Evolutionary conservation across 2,888 invertebrate genomes (phyloP).

Genomic region (Protophormia terraenovae): DNA sequence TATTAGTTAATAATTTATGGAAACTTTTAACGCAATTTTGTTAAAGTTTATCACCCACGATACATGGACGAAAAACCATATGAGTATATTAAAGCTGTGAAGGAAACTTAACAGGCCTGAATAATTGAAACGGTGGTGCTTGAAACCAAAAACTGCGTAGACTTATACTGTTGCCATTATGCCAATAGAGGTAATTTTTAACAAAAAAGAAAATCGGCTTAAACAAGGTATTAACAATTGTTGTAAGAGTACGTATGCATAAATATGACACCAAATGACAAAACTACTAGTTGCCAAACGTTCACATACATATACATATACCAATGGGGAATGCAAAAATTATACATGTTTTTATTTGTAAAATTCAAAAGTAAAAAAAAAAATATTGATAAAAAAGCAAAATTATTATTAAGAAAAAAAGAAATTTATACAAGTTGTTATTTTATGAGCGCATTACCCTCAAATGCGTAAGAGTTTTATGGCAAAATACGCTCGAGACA

Average conservation of each 20-base stretch:
- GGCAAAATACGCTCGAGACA: constrained; percentile 21
- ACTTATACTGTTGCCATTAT: constrained; percentile 26
- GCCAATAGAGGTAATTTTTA: constrained; percentile 15
- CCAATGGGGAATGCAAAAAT: background rate
- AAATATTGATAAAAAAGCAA: constrained; percentile 2
- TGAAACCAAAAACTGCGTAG: background rate
- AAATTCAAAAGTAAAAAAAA: constrained; percentile 14
- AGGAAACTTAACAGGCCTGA: background rate
- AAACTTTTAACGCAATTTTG: constrained; percentile 60
- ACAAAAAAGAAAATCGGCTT: constrained; percentile 61
- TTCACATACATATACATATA: background rate
- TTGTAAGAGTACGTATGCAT: constrained; percentile 46
- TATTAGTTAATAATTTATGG: constrained; percentile 57
- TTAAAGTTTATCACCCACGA: constrained; percentile 58
- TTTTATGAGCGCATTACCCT: constrained; percentile 67
- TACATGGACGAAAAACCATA: constrained; percentile 16
- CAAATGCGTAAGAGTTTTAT: constrained; percentile 50
- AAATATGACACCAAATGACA: constrained; percentile 65
- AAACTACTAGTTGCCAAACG: constrained; percentile 49
- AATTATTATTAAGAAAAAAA: constrained; percentile 13
- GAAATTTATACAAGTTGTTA: constrained; percentile 53
- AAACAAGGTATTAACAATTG: constrained; percentile 46
- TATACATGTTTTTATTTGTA: constrained; percentile 25
- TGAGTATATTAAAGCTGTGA: constrained; percentile 1
- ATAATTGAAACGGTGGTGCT: no score